Evolutionary conservation across 2,888 invertebrate genomes (phyloP).

Genomic region (Cloeon dipterum): DNA sequence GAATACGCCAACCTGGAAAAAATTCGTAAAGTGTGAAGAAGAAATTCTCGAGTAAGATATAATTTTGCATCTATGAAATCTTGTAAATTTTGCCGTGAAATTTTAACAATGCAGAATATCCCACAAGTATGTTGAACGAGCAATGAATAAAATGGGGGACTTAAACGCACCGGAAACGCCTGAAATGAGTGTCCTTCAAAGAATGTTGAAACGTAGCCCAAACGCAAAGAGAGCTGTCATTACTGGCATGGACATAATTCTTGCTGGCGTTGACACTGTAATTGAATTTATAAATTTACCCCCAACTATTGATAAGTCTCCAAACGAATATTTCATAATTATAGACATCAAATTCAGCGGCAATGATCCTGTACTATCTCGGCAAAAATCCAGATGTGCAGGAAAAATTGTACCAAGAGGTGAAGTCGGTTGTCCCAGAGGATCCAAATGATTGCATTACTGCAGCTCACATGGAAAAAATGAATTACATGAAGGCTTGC

Average conservation of each 20-base stretch:
- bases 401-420: constrained; percentile 10
- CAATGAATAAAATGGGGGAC: too few species aligned
- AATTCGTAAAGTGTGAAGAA: too few species aligned
- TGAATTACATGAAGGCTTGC: constrained; percentile 11
- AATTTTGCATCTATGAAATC: too few species aligned
- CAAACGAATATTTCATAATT: too few species aligned
- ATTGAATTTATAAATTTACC: too few species aligned
- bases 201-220: constrained; percentile 20
- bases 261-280: constrained; percentile 51
- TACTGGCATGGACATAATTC: constrained; percentile 44
- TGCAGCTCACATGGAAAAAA: constrained; percentile 7
- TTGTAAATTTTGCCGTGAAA: too few species aligned
- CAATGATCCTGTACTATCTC: constrained; percentile 11
- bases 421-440: constrained; percentile 9
- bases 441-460: constrained; percentile 8
- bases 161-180: too few species aligned
- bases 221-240: constrained; percentile 28
- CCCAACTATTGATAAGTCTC: too few species aligned
- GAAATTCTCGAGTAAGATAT: too few species aligned
- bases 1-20: constrained; percentile 14
- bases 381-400: constrained; percentile 11
- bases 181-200: constrained; percentile 44
- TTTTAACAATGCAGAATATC: too few species aligned
- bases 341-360: constrained; percentile 11
- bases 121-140: too few species aligned